These are phyloP conservation scores for Lasiommata megera DNA, from an alignment of 2,888 invertebrate species.

Conservation along the genomic window DNA sequence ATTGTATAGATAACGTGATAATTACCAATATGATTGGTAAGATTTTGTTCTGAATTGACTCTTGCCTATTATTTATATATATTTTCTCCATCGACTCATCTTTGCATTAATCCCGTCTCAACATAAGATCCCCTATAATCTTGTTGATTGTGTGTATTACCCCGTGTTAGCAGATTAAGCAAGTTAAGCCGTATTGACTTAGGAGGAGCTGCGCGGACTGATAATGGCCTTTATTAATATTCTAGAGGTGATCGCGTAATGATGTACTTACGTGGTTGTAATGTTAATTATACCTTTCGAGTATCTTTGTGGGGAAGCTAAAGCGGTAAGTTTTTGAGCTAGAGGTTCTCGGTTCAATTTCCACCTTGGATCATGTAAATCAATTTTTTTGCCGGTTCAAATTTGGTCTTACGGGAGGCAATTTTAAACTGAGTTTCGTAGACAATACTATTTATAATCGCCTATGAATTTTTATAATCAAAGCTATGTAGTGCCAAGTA, in stretches of 20 bases:
- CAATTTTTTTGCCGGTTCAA: too few relatives aligned
- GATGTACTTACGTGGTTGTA: slow-evolving; percentile 9
- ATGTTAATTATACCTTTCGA: background rate
- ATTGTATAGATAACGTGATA: too few relatives aligned
- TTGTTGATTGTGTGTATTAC: slow-evolving; percentile 25
- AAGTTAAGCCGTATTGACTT: slow-evolving; percentile 31
- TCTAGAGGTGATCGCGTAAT: slow-evolving; percentile 13
- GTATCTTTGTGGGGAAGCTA: background rate
- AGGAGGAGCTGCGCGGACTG: slow-evolving; percentile 31
- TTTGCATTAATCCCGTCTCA: background rate
- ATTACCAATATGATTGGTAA: too few relatives aligned
- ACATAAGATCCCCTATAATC: slow-evolving; percentile 14
- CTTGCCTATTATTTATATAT: too few relatives aligned
- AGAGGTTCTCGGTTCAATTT: background rate
- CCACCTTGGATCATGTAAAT: too few relatives aligned
- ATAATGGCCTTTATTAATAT: slow-evolving; percentile 43
- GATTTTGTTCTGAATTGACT: too few relatives aligned
- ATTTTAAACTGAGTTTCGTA: too few relatives aligned
- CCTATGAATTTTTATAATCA: too few relatives aligned
- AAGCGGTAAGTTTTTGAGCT: too few relatives aligned
- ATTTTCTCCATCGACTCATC: background rate
- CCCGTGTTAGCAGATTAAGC: slow-evolving; percentile 26
- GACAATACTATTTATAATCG: too few relatives aligned
- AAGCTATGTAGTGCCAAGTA: too few relatives aligned
- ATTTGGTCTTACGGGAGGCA: too few relatives aligned